Conservation (phyloP, 2,113 vertebrate species). For the Lipophrys pholis region DNA sequence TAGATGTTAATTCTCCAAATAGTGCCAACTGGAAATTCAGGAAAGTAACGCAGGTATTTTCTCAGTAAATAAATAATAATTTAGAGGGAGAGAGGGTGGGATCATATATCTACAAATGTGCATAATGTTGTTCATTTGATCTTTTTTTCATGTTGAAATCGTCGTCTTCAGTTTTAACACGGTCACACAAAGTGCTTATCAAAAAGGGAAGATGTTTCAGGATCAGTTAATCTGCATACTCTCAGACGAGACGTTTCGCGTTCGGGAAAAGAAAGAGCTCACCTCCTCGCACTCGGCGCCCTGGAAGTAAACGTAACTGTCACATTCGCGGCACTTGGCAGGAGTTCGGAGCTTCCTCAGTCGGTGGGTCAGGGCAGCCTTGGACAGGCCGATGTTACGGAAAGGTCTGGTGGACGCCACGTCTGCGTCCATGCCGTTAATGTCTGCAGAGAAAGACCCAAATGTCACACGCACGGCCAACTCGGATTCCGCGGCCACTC, state of each 20-base stretch:
- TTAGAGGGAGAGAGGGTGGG: too few relatives aligned
- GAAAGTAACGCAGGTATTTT: too few relatives aligned
- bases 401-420: slow-evolving; percentile 89
- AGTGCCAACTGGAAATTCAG: too few relatives aligned
- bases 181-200: background rate
- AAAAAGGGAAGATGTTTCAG: background rate
- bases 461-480: background rate
- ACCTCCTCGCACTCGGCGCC: slow-evolving; percentile 98
- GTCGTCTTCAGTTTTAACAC: background rate
- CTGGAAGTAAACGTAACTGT: slow-evolving; percentile 98
- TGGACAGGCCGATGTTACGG: slow-evolving; percentile 91
- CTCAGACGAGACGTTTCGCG: too few relatives aligned
- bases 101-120: too few relatives aligned
- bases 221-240: background rate
- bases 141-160: too few relatives aligned
- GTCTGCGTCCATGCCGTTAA: slow-evolving; percentile 88
- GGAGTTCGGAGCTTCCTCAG: slow-evolving; percentile 93
- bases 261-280: slow-evolving; percentile 21
- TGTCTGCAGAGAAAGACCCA: slow-evolving; percentile 75
- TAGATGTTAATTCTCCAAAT: too few relatives aligned
- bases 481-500: background rate
- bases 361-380: slow-evolving; percentile 92
- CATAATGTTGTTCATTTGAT: too few relatives aligned
- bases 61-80: too few relatives aligned
- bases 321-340: slow-evolving; percentile 94